Base-by-base conservation (phyloP, 2,888 invertebrate species). In the Hedya salicella region DNA sequence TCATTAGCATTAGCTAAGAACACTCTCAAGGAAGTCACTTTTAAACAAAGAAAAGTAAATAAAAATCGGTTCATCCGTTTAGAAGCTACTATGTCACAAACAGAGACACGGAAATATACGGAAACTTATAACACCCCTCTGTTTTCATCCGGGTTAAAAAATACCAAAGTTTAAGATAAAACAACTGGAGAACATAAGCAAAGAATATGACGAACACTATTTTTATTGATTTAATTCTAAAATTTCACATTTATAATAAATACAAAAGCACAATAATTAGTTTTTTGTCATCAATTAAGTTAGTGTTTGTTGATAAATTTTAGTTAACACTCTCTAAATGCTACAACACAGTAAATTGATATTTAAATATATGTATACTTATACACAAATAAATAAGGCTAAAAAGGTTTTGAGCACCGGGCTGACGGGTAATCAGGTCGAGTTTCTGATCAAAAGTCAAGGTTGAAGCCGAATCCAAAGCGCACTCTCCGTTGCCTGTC, bases 351-450 rank as follows among this genome's bases (percentile, higher is more conserved):
- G 80, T 85, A 91, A 89, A 90, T 77, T 79, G 79, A 76, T 87
- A 86, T 82, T 85, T 91, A 89, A 91, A 91, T 80, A 84, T 91
- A 91, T 91, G 91, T 91, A 91, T 91, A 91, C 91, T 91, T 91
- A 91, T 86, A 85, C 89, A 91, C 87, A 91, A 91, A 90, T 69
- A 81, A 83, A 89, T 86, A 89, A 75, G 78, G 81, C 82, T 89
- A 91, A 78, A 89, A 89, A 88, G 86, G 60, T 69, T 64, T 52
- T 68, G 69, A 48, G 62, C 36, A 70, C 68, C 67, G 68, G 68
- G 67, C 42, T 68, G 63, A 76, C 72, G 69, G 62, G 39, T 69
- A 75, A 73, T 77, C 75, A 72, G 65, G 67, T 68, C 61, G 70
- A 67, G 65, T 61, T 62, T 30, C 21, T 53, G 25, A 40, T 86